phyloP scores from a whole-genome alignment of 2,113 vertebrate genomes.

The Hippocampus mohnikei region DNA sequence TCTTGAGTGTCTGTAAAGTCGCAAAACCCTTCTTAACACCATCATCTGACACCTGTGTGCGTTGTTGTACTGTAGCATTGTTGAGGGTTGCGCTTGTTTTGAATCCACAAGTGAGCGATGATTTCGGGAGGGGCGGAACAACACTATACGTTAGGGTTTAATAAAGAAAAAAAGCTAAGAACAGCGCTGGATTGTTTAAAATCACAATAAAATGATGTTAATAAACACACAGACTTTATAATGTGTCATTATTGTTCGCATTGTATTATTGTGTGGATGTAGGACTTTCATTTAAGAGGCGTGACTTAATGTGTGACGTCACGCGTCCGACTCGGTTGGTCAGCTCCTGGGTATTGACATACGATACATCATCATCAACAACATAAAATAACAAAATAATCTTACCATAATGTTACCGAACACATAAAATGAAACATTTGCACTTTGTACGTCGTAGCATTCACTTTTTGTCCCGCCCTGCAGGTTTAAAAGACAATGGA shows the following conservation, averaged over 20 bases:
- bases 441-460: neutral
- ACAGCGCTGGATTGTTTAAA: neutral
- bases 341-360: too few relatives aligned
- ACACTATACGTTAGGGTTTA: neutral
- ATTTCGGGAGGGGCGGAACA: neutral
- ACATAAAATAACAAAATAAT: too few relatives aligned
- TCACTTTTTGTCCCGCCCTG: conserved; percentile 56
- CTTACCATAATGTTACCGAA: too few relatives aligned
- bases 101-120: conserved; percentile 9
- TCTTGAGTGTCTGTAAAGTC: neutral
- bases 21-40: neutral
- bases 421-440: neutral
- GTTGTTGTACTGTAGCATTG: neutral
- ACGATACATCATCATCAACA: too few relatives aligned
- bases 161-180: neutral
- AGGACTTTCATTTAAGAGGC: neutral
- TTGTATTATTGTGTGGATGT: neutral
- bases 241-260: neutral
- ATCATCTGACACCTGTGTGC: neutral
- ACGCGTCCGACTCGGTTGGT: neutral
- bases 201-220: neutral
- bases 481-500: conserved; percentile 81
- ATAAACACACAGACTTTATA: neutral
- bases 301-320: neutral
- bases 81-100: conserved; percentile 1